Evolutionary conservation across 2,113 vertebrate genomes (phyloP).

Genomic region (Odontophorus gujanensis): DNA sequence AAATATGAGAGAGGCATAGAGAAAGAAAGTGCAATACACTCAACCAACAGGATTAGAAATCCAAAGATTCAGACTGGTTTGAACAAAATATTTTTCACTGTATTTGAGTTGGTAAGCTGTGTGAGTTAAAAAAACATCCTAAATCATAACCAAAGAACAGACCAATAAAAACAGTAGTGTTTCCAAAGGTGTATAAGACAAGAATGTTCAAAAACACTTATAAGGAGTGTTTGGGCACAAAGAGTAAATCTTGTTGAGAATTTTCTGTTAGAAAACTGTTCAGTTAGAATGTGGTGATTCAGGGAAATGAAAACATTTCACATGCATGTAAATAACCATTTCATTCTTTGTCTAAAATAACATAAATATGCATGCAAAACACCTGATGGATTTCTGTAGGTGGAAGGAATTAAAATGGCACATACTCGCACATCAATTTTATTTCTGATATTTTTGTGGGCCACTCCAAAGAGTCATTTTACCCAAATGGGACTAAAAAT

Average conservation of each 20-base stretch:
- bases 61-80: background rate
- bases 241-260: background rate
- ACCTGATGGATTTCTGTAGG: background rate
- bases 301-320: background rate
- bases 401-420: background rate
- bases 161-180: background rate
- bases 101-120: slow-evolving; percentile 10
- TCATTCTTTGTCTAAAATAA: background rate
- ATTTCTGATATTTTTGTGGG: background rate
- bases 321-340: background rate
- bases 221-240: background rate
- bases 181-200: background rate
- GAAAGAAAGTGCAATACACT: background rate
- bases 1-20: background rate
- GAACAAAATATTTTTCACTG: slow-evolving; percentile 3
- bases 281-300: background rate
- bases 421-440: background rate
- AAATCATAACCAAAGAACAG: background rate
- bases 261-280: background rate
- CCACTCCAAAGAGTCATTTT: background rate
- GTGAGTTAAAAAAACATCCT: background rate
- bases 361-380: background rate
- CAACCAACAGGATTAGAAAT: slow-evolving; percentile 59
- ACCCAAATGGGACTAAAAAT: background rate
- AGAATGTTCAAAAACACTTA: background rate